Base-by-base conservation (phyloP, 1,140 invertebrate species). In the Euglossa dilemma region DNA sequence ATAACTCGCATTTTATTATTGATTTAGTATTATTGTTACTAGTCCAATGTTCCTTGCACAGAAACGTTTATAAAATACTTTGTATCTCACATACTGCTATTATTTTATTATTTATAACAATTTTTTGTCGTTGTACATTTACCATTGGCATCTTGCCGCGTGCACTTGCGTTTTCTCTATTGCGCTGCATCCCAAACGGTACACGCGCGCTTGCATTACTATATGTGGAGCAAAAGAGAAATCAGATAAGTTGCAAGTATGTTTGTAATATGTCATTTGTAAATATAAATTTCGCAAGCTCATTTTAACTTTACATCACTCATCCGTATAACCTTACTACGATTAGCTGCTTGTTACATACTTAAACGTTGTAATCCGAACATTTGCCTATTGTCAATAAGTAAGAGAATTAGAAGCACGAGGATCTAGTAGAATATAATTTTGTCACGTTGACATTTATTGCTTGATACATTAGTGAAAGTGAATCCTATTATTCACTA, bases 151-250 rank as follows among this genome's bases (percentile, higher is more conserved):
- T 9, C 14, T 43, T 73, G 71, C 54, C 71, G 20, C 50, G 43
- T 36, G 18, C 25, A 50, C 45, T 28, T 43, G 23, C 20, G 36
- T 73, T 73, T 57, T 57, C 54, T 57, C 20, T 73, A 73, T 73
- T 73, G 71, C 71, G 54, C 36, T 43, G 71, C 23, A 73, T 73
- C 54, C 9, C 54, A 18, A 57, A 20, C 54, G 11, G 11, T 43
- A 18, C 28, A 56, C 5, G 20, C 50, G 28, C 11, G 50, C 28
- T 6, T n/a, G 11, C 36, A n/a, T 67, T 70, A 52, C 20, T 56
- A 73, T 57, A 73, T 25, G 54, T 57, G 25, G 36, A 57, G 23
- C 54, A 73, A 56, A 73, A n/a, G 28, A 73, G 71, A 73, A 73
- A 73, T 73, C 71, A 73, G 54, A 57, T 73, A 45, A 73, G 7